A percentile compares a stretch with the other conserved stretches of the same genome.
Conservation (phyloP, 1,140 invertebrate genomes). For the Bombus turneri region DNA sequence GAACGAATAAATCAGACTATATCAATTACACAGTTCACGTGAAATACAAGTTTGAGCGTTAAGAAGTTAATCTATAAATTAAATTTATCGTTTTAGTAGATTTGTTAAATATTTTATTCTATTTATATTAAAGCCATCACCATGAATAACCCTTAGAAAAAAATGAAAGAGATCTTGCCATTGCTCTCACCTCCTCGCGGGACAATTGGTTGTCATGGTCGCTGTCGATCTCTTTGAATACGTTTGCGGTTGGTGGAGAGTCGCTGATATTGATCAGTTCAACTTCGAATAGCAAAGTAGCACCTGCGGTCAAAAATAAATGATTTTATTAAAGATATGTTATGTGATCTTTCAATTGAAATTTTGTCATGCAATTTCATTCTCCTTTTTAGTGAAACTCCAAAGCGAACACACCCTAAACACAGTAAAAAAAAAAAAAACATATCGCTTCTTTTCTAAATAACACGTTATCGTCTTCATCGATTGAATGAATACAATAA, state of each 20-base stretch:
- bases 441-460: too few relatives aligned
- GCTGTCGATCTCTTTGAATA: slow-evolving; percentile 97
- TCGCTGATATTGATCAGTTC: slow-evolving; percentile 96
- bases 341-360: background rate
- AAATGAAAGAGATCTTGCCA: slow-evolving; percentile 83
- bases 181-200: slow-evolving; percentile 93
- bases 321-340: background rate
- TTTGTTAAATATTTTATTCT: background rate
- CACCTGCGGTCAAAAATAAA: slow-evolving; percentile 83
- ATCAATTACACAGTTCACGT: too few relatives aligned
- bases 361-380: background rate
- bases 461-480: too few relatives aligned
- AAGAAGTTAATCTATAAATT: background rate
- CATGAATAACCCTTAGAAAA: slow-evolving; percentile 65
- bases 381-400: too few relatives aligned
- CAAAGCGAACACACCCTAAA: too few relatives aligned
- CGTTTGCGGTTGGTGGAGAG: slow-evolving; percentile 92
- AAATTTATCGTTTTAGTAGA: too few relatives aligned
- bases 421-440: too few relatives aligned
- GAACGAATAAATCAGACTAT: too few relatives aligned
- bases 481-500: too few relatives aligned
- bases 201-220: slow-evolving; percentile 95
- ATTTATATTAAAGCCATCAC: slow-evolving; percentile 66
- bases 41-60: background rate
- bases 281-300: slow-evolving; percentile 95